phyloP scores from a whole-genome alignment of 2,797 vertebrate species.

The Thalassophryne amazonica region DNA sequence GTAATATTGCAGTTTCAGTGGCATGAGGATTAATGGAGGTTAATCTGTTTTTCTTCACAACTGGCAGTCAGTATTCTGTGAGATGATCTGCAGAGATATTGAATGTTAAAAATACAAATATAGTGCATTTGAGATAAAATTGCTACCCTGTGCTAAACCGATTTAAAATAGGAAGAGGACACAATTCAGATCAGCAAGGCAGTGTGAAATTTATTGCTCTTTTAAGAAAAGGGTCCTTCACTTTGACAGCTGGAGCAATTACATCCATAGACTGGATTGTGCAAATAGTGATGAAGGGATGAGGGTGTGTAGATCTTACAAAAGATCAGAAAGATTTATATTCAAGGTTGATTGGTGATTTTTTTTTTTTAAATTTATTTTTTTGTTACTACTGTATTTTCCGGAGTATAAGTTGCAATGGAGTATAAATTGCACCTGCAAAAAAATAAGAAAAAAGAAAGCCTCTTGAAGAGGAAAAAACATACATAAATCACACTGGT shows the following conservation, averaged over 20 bases:
- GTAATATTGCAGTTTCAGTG: conserved; percentile 72
- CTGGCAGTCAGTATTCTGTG: conserved; percentile 23
- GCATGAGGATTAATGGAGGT: conserved; percentile 60
- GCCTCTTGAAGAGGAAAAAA: too few relatives aligned
- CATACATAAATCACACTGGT: too few relatives aligned
- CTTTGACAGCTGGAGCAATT: conserved; percentile 54
- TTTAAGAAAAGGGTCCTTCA: conserved; percentile 64
- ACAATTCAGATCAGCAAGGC: conserved; percentile 51
- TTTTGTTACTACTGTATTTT: too few relatives aligned
- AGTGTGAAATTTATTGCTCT: conserved; percentile 73
- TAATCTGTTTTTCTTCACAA: conserved; percentile 59
- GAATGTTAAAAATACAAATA: conserved; percentile 22
- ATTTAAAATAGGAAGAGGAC: conserved; percentile 10
- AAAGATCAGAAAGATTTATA: conserved; percentile 16
- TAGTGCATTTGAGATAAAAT: conserved; percentile 64
- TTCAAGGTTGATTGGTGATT: conserved; percentile 13
- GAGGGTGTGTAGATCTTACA: conserved; percentile 24
- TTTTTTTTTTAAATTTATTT: background rate
- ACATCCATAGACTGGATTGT: conserved; percentile 63
- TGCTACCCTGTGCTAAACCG: conserved; percentile 57
- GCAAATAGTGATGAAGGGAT: conserved; percentile 61
- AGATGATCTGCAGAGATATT: conserved; percentile 24
- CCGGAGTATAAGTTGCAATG: too few relatives aligned
- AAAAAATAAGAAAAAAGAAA: too few relatives aligned
- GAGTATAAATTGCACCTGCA: too few relatives aligned